Evolutionary conservation across 1,140 invertebrate genomes (phyloP), one percentile per base, ranked within the genome.

Genomic region (Macrotrachela quadricornifera): DNA sequence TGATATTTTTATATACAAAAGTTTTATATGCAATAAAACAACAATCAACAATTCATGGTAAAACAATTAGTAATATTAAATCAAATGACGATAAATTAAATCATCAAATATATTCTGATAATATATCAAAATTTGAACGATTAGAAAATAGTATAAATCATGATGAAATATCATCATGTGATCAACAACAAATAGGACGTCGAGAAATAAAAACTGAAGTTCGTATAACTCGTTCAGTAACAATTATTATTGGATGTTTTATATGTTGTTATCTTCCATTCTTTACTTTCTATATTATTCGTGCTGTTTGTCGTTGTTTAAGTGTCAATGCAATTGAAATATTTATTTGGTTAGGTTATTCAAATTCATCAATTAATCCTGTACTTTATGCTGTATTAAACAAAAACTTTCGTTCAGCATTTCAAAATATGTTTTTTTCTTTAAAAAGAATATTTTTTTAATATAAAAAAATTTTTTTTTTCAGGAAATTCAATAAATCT

Each of bases 1-100:
- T 94, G 83, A 73, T 91, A 49, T 90, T 92, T 75, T 85, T 95
- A 71, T 94, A 95, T 71, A 86, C 85, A 77, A 76, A 83, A 57
- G 94, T 95, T 59, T 94, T 94, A 71, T 78, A 80, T 52, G 85
- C 64, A 18, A 58, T 71, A 17, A 55, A 57, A 21, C 47, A 52
- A n/a, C 51, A 51, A 17, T 51, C 49, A 40, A 4, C 8, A 8
- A 30, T 30, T 8, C 21, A 30, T 30, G 3, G 8, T 30, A 30
- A 30, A 30, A 8, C 3, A 30, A 8, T 8, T 2, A 30, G 8
- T 2, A 30, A 30, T 4, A 2, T 4, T 4, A 30, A 30, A 30
- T 8, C 21, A 8, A 30, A 4, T 30, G 3, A 30, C 2, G 21
- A 30, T 4, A 30, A 30, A 30, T 30, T 8, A 4, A 30, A 30